These are phyloP conservation scores for Okapia johnstoni DNA, from an alignment of 2,113 vertebrate species.

Conservation along the genomic window DNA sequence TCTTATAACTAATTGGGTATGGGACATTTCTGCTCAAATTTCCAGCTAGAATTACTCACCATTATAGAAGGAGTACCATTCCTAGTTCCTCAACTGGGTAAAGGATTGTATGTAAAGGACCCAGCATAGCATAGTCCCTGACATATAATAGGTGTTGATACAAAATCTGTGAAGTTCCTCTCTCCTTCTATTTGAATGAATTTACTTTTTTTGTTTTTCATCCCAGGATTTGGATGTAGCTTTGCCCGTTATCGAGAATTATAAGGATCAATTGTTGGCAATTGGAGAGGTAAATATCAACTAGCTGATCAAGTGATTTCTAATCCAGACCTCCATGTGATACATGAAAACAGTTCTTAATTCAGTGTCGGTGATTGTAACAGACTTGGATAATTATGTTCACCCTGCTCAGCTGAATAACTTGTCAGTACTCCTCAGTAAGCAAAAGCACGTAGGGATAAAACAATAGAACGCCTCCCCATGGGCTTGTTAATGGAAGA, in stretches of 20 bases:
- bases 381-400: not conserved
- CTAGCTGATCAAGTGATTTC: not conserved
- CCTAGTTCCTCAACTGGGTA: not conserved
- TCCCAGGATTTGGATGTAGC: conserved; percentile 92
- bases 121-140: not conserved
- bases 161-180: not conserved
- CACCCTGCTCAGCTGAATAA: not conserved
- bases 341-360: not conserved
- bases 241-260: conserved; percentile 90
- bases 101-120: not conserved
- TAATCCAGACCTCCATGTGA: not conserved
- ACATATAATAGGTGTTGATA: not conserved
- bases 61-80: not conserved
- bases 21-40: not conserved
- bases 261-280: conserved; percentile 90
- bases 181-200: not conserved
- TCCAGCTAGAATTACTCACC: not conserved
- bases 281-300: conserved; percentile 90
- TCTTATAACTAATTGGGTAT: not conserved
- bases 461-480: not conserved
- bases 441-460: not conserved
- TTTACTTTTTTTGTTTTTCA: conserved; percentile 21
- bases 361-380: not conserved
- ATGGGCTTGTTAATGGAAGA: not conserved
- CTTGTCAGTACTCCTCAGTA: not conserved